Base-by-base conservation (phyloP, 2,797 vertebrate genomes). In the Micrastur ruficollis region DNA sequence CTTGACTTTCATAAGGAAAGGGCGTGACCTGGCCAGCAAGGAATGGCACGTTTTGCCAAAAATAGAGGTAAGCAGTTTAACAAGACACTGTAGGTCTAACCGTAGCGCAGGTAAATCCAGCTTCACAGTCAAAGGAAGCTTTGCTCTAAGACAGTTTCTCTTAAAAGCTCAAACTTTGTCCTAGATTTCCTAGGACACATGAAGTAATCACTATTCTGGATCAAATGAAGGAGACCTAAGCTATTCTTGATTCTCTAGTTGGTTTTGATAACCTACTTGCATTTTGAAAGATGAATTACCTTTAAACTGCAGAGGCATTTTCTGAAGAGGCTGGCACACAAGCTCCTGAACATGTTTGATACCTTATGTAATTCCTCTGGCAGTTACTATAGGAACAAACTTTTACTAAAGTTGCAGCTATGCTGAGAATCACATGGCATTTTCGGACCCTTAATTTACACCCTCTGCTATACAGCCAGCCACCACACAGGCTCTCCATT, bases 301-400 rank as follows among this genome's bases (percentile, higher is more conserved):
- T 32, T 32, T 21, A 49, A 31, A 31, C 40, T 17, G 86, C 85
- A 95, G 58, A 91, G 29, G 56, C 59, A 25, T 22, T 42, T 66
- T n/a, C 65, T 52, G 34, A 11, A 72, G 58, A 88, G 65, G 49
- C 49, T 88, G 62, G 56, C 78, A 66, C 65, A 40, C 12, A 3
- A 42, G 56, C 5, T 86, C 65, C n/a, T 19, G 44, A 81, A 90
- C 10, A 2, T 9, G 47, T 72, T 9, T n/a, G 14, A 3, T 25
- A 50, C 92, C 88, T 96, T 81, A 94, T 6, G 12, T 78, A 97
- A 96, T 36, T 59, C 38, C 78, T 36, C 83, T 3, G 5, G 34
- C 86, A 65, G 96, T 97, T 94, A 63, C 96, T 96, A 95, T 93
- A 96, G 96, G 94, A 97, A 97, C 96, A 70, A 93, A 90, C 71